Evolutionary conservation across 2,797 vertebrate genomes (phyloP).

Genomic region (Tadarida brasiliensis): DNA sequence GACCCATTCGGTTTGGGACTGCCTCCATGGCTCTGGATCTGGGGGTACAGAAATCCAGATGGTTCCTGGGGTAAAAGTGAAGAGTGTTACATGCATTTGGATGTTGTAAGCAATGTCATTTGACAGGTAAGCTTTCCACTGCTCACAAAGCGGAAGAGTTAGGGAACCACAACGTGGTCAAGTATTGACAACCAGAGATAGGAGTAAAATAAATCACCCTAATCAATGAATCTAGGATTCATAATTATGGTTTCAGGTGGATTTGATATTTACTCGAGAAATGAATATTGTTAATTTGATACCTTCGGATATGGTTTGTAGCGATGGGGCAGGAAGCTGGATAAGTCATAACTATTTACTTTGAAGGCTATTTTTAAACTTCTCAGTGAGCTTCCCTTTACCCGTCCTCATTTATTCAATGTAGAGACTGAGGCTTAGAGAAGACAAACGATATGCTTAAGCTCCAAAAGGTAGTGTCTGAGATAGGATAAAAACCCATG

Average conservation of each 20-base stretch:
- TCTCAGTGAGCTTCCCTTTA: neutral
- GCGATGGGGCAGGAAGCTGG: neutral
- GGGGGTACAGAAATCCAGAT: neutral
- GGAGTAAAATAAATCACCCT: neutral
- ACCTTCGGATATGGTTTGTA: neutral
- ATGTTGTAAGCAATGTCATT: neutral
- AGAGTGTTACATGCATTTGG: rapidly evolving
- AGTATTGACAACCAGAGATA: neutral
- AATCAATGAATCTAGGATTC: neutral
- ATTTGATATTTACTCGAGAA: neutral
- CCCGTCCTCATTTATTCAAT: neutral
- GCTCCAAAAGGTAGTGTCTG: neutral
- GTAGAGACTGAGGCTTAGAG: neutral
- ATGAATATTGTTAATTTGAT: neutral
- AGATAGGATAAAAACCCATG: neutral
- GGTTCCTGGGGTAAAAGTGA: neutral
- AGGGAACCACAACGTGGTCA: neutral
- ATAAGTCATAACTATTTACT: neutral
- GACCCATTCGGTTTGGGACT: neutral
- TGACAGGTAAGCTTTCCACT: neutral
- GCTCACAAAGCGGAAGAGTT: neutral
- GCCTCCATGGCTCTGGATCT: neutral
- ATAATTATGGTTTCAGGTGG: neutral
- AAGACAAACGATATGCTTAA: neutral
- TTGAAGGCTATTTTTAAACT: neutral